Percentiles rank a stretch among this genome's conserved stretches.
These are phyloP conservation scores for Seladonia tumulorum DNA, from an alignment of 2,888 invertebrate genomes.

Conservation along the genomic window DNA sequence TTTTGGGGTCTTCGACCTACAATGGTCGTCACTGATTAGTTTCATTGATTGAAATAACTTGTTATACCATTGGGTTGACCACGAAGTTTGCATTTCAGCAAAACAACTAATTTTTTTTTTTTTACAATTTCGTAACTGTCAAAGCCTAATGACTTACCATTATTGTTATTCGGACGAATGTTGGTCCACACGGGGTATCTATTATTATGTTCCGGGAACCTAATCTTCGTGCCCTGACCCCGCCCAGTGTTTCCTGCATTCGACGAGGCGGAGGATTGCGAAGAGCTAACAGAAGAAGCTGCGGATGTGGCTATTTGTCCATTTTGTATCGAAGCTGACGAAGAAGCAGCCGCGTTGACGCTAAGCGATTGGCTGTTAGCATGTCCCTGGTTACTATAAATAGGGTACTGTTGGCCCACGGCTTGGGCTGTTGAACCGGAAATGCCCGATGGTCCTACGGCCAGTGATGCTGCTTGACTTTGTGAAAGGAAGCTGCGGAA, in stretches of 20 bases:
- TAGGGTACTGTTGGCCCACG: slow-evolving; percentile 24
- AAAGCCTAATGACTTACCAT: slow-evolving; percentile 8
- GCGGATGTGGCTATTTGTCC: slow-evolving; percentile 76
- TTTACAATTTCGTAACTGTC: too few relatives aligned
- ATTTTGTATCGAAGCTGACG: slow-evolving; percentile 76
- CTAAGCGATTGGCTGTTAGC: slow-evolving; percentile 45
- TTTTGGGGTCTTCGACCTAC: slow-evolving; percentile 68
- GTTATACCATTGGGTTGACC: background rate
- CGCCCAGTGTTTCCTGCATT: slow-evolving; percentile 27
- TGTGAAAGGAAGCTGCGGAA: slow-evolving; percentile 19
- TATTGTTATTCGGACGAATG: slow-evolving; percentile 47
- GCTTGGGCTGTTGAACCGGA: slow-evolving; percentile 33
- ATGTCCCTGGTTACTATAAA: slow-evolving; percentile 41
- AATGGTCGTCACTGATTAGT: slow-evolving; percentile 34
- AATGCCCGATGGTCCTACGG: slow-evolving; percentile 56
- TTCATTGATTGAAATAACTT: background rate
- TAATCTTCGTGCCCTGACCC: background rate
- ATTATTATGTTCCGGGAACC: slow-evolving; percentile 35
- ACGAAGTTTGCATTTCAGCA: background rate
- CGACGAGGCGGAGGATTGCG: slow-evolving; percentile 52
- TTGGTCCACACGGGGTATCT: slow-evolving; percentile 56
- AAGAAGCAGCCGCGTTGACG: slow-evolving; percentile 74
- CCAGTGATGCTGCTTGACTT: slow-evolving; percentile 43
- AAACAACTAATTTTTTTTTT: too few relatives aligned
- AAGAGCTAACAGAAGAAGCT: slow-evolving; percentile 67